Evolutionary conservation across 2,888 invertebrate species (phyloP), one percentile per base, ranked within the genome.

Genomic region (Sphaerophoria rueppellii): DNA sequence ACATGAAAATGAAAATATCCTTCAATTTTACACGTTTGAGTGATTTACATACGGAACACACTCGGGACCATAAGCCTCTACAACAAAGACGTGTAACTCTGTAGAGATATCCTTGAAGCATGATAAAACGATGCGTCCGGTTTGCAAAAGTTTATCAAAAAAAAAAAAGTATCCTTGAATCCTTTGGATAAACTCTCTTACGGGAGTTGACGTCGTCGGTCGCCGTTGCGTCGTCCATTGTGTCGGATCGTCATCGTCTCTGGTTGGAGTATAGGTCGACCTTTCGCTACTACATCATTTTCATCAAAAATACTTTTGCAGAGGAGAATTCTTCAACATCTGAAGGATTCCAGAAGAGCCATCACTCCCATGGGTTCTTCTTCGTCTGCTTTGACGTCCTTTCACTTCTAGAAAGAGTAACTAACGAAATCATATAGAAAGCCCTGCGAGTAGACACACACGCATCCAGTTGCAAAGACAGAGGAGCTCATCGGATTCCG

Each of bases 401-500:
- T 9, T 43, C 6, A 11, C 12, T 12, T 11, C 43, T 11, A 0
- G 2, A 4, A 9, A 4, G 6, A 43, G 43, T 40, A 2, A 40
- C 40, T 1, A 40, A 9, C 40, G 40, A 43, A 1, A 24, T 2
- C 24, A 1, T 24, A 24, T 2, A 24, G 1, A 24, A 24, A 34
- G 48, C 35, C 43, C 48, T 35, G 48, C 14, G 2, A 63, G 60
- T 24, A 58, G 14, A 35, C 35, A 70, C 75, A 76, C 24, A 71
- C 81, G 60, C 71, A 81, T 81, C 81, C 65, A 37, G 37, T 24
- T 24, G 24, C 24, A 60, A 60, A 14, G 67, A 43, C 67, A 46
- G 43, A 63, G 67, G 46, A 76, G 58, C 71, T 70, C 67, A 78
- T 61, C 52, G 69, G 67, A 82, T 63, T 79, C 58, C 63, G 63